Base-by-base conservation (phyloP, 2,888 invertebrate genomes). In the Scaptomyza cyrtandrae region DNA sequence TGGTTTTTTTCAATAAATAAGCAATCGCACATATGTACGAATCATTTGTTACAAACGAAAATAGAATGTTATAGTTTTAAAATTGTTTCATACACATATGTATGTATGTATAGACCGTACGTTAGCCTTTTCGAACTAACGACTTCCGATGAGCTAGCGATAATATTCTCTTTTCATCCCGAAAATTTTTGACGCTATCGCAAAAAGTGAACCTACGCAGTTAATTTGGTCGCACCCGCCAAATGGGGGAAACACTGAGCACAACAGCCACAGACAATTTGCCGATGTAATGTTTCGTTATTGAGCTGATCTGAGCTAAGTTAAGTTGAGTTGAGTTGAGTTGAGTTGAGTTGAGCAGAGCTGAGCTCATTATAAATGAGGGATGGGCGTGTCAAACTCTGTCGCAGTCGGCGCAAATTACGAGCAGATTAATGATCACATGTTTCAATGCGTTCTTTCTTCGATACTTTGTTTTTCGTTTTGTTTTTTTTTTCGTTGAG, bases 151-250 rank as follows among this genome's bases (percentile, higher is more conserved):
- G 80, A 53, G 79, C 68, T 19, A 54, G 69, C 66, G 79, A 82
- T 80, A 82, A 82, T 79, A 82, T 82, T 70, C 62, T 66, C 73
- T 82, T 82, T 76, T 80, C 80, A 82, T 80, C 83, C 83, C 82
- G 82, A 80, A 79, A 79, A 79, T 82, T 79, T 79, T 48, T 48
- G 76, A 79, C 75, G 71, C 64, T 80, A 80, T 80, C 82, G 72
- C 82, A 61, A 68, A 78, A 75, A 80, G 64, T 66, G 68, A 71
- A 80, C 80, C 77, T 78, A 75, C 75, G 75, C 78, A 75, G 78
- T 78, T 75, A 75, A 75, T 75, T 78, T 75, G 75, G 75, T 78
- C 75, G 75, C 78, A 69, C 78, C 78, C 78, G 78, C 39, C 35
- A 56, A 56, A 70, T 63, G 49, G 53, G 14, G 14, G 39, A 19